Conservation (phyloP, 2,888 invertebrate species). For the Sturmia bella region DNA sequence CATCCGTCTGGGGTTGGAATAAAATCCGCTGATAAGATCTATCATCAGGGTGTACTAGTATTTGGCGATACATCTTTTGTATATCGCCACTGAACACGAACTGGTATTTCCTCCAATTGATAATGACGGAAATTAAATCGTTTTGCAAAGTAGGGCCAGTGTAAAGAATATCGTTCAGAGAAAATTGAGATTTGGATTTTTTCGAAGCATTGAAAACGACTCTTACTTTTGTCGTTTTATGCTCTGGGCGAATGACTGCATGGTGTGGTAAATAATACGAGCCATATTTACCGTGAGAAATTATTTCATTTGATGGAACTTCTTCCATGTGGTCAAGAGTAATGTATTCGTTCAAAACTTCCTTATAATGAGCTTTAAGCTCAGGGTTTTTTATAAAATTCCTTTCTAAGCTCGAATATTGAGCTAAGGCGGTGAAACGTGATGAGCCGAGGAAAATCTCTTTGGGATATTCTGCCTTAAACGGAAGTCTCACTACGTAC, state of each 20-base stretch:
- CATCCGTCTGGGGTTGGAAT: neutral
- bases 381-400: neutral
- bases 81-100: neutral
- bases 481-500: neutral
- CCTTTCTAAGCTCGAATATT: neutral
- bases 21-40: too few species aligned
- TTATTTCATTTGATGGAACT: too few species aligned
- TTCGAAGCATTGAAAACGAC: neutral
- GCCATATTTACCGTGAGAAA: too few species aligned
- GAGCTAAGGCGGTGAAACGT: neutral
- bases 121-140: neutral
- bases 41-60: neutral
- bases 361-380: neutral
- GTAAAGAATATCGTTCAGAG: neutral
- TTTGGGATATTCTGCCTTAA: neutral
- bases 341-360: neutral
- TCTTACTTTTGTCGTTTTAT: too few species aligned
- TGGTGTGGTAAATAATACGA: too few species aligned
- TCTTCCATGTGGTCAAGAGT: neutral
- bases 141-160: too few species aligned
- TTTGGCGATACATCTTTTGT: neutral
- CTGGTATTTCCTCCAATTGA: neutral
- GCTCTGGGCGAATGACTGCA: too few species aligned
- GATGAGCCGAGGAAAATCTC: neutral
- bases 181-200: neutral